Percentiles rank a stretch among this genome's conserved stretches.
Conservation (phyloP, 2,797 vertebrate species). For the Mallotus villosus region DNA sequence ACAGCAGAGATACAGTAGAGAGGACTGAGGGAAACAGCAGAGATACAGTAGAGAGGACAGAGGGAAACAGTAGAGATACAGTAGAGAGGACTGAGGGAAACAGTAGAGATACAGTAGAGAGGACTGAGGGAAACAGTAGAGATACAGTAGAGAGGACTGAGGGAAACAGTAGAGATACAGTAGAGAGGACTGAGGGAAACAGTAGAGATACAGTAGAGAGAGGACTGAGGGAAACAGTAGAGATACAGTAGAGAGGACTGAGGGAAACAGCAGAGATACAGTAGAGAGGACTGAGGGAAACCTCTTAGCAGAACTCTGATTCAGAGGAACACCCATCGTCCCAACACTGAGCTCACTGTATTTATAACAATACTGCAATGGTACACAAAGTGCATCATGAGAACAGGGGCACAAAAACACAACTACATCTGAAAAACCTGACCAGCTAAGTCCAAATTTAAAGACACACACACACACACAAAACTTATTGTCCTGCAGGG, state of each 20-base stretch:
- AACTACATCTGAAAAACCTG: not conserved
- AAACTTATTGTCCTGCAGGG: conserved; percentile 25
- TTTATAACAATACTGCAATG: no score
- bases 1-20: not conserved
- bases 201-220: conserved; percentile 5
- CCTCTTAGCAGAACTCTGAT: not conserved
- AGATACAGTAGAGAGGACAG: no score
- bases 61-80: not conserved
- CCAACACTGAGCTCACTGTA: not conserved
- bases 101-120: conserved; percentile 2
- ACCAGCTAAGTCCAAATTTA: not conserved
- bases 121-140: no score
- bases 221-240: no score
- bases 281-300: not conserved
- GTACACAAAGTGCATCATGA: no score
- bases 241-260: conserved; percentile 2
- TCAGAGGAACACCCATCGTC: not conserved
- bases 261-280: conserved; percentile 1
- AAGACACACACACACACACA: not conserved
- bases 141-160: conserved; percentile 1
- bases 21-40: no score
- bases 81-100: conserved; percentile 5
- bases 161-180: no score
- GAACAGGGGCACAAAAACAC: not conserved
- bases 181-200: conserved; percentile 2